These are phyloP conservation scores for Hirtodrosophila duncani DNA, from an alignment of 2,888 invertebrate genomes.

Conservation along the genomic window DNA sequence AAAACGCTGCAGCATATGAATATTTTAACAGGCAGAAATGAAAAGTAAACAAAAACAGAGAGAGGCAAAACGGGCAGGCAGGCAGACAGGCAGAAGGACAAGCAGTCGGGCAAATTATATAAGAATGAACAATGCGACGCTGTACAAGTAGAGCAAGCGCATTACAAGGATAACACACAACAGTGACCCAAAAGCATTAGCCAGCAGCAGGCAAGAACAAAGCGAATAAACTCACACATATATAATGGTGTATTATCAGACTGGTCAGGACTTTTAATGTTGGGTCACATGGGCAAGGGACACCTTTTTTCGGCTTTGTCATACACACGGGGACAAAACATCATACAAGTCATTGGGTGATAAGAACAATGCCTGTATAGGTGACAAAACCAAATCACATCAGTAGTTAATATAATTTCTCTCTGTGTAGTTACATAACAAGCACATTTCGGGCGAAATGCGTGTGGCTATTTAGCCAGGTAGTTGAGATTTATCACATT, in stretches of 20 bases:
- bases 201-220: slow-evolving; percentile 1
- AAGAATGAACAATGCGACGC: slow-evolving; percentile 66
- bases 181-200: slow-evolving; percentile 66
- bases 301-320: too few relatives aligned
- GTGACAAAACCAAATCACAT: too few relatives aligned
- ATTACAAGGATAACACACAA: slow-evolving; percentile 61
- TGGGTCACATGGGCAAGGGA: too few relatives aligned
- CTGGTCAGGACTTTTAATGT: too few relatives aligned
- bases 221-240: slow-evolving; percentile 10
- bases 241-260: too few relatives aligned
- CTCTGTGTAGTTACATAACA: slow-evolving; percentile 31
- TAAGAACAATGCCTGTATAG: too few relatives aligned
- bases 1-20: slow-evolving; percentile 44
- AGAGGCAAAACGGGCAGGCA: slow-evolving; percentile 30
- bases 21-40: slow-evolving; percentile 56
- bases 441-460: slow-evolving; percentile 45
- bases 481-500: slow-evolving; percentile 29
- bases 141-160: slow-evolving; percentile 58
- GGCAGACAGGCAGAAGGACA: slow-evolving; percentile 28
- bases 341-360: too few relatives aligned
- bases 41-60: slow-evolving; percentile 54
- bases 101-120: slow-evolving; percentile 49
- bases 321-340: too few relatives aligned
- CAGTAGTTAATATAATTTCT: too few relatives aligned
- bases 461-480: slow-evolving; percentile 15